A percentile compares a stretch with the other conserved stretches of the same genome.
Conservation (phyloP, 2,797 vertebrate genomes). For the Poecilia velifera region DNA sequence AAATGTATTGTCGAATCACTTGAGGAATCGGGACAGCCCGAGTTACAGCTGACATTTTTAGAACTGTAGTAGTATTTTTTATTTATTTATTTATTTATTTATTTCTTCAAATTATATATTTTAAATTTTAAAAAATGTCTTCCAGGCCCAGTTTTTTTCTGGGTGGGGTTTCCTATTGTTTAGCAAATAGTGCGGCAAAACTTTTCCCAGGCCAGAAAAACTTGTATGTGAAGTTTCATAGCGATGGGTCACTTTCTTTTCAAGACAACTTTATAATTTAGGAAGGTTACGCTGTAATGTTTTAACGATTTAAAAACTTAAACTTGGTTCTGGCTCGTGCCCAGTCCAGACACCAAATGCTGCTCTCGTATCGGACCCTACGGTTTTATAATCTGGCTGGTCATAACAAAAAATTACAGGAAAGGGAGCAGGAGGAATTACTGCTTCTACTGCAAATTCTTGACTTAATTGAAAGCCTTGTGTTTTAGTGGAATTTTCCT, state of each 20-base stretch:
- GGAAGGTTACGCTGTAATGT: neutral
- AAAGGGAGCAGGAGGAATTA: neutral
- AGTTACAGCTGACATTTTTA: neutral
- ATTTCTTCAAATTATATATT: too few relatives aligned
- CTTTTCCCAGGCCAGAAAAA: neutral
- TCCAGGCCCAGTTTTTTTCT: too few relatives aligned
- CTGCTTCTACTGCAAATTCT: slow-evolving; percentile 4
- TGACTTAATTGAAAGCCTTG: neutral
- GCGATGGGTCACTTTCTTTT: neutral
- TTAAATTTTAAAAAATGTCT: too few relatives aligned
- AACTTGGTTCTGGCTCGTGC: neutral
- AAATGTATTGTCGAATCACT: too few relatives aligned
- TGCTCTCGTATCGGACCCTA: neutral
- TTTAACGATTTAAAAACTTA: neutral
- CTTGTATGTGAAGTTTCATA: neutral
- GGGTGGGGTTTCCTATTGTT: too few relatives aligned
- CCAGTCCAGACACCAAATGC: neutral
- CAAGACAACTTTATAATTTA: neutral
- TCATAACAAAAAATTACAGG: neutral
- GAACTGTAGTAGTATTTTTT: neutral
- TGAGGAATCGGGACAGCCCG: too few relatives aligned
- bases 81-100: too few relatives aligned
- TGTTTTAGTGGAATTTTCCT: slow-evolving; percentile 31
- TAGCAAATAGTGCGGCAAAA: too few relatives aligned
- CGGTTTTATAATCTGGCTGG: neutral